A percentile compares a stretch with the other conserved stretches of the same genome.
phyloP scores from a whole-genome alignment of 2,888 invertebrate genomes.

The Galeopsomyia nigrocyanea region DNA sequence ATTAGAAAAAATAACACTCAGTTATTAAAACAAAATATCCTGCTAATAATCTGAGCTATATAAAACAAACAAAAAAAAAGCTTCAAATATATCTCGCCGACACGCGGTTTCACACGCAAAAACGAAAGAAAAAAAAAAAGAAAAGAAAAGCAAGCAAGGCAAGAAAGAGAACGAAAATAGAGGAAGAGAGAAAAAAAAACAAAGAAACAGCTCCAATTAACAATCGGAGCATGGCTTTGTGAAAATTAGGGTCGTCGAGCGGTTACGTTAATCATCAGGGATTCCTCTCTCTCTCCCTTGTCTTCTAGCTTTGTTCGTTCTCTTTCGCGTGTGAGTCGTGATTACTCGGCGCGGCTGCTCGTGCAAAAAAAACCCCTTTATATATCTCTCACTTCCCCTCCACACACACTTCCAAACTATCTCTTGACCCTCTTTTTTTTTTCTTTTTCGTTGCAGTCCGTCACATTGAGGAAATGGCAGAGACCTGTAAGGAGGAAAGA shows the following conservation, averaged over 20 bases:
- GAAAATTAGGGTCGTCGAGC: no score
- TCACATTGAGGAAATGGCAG: conserved; percentile 68
- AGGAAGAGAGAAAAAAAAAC: background rate
- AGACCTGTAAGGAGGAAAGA: conserved; percentile 76
- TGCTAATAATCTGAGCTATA: no score
- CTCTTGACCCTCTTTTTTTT: background rate
- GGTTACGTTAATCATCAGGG: conserved; percentile 37
- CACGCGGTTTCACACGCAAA: background rate
- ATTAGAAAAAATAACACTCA: no score
- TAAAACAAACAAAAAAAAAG: no score
- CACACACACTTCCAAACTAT: conserved; percentile 13
- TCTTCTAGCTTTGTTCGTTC: background rate
- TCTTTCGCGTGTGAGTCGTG: conserved; percentile 11
- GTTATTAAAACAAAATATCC: no score
- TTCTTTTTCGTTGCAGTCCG: conserved; percentile 69
- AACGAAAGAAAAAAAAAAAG: conserved; percentile 5
- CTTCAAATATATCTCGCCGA: no score
- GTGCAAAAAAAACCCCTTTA: conserved; percentile 1
- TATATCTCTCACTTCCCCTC: background rate
- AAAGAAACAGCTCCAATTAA: background rate
- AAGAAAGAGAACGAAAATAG: background rate
- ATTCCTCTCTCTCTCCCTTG: conserved; percentile 8
- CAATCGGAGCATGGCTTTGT: no score
- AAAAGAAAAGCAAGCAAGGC: background rate
- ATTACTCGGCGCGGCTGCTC: conserved; percentile 32